phyloP scores from a whole-genome alignment of 2,113 vertebrate genomes.

The Tinamus guttatus region DNA sequence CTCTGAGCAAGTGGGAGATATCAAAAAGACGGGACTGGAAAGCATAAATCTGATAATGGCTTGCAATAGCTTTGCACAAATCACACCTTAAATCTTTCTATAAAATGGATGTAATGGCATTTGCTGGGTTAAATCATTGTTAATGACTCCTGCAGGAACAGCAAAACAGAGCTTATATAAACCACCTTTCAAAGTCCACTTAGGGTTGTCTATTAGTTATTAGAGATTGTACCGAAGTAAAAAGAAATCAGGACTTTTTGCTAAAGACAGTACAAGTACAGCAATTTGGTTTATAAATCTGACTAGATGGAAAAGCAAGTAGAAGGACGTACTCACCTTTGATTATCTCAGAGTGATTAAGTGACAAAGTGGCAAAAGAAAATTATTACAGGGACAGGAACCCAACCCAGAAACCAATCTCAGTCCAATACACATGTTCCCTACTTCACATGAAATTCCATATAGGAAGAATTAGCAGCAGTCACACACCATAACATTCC shows the following conservation, averaged over 20 bases:
- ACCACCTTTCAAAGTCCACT: background rate
- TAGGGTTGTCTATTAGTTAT: background rate
- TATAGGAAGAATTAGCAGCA: background rate
- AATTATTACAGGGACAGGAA: background rate
- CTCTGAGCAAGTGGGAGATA: background rate
- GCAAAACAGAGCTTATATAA: background rate
- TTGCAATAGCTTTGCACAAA: conserved; percentile 13
- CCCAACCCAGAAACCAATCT: background rate
- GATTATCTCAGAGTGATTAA: background rate
- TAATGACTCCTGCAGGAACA: background rate
- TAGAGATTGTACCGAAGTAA: background rate
- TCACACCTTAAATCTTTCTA: background rate
- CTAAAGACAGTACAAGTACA: background rate
- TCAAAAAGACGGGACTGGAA: background rate
- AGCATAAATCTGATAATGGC: background rate
- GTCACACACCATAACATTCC: background rate
- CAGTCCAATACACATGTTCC: background rate
- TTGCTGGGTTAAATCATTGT: background rate
- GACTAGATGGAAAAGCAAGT: background rate
- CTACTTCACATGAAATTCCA: background rate
- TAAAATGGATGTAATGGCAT: background rate
- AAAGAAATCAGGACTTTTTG: background rate
- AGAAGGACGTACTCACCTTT: background rate
- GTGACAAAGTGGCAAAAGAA: background rate
- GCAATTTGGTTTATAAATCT: background rate